Evolutionary conservation across 2,797 vertebrate species (phyloP).

Genomic region (Avahi laniger): DNA sequence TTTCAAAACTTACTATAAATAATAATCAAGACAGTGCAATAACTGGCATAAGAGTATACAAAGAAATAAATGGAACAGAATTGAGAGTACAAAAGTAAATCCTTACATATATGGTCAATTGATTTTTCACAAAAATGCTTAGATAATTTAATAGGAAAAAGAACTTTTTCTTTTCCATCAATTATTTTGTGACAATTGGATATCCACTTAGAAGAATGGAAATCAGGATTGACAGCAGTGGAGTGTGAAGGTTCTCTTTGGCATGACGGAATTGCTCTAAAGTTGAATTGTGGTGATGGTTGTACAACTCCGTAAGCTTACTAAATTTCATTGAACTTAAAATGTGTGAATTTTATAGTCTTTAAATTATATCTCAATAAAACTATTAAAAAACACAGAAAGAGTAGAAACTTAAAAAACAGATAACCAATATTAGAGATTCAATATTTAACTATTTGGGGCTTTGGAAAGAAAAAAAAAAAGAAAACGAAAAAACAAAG

Average conservation of each 20-base stretch:
- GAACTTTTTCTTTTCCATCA: neutral
- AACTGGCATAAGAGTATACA: neutral
- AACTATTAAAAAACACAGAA: neutral
- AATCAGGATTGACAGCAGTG: neutral
- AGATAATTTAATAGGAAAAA: neutral
- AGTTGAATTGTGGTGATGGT: neutral
- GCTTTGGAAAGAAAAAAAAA: neutral
- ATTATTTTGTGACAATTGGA: neutral
- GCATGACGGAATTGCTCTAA: neutral
- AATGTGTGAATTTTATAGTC: neutral
- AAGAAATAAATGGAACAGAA: neutral
- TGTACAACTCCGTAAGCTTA: neutral
- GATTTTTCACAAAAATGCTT: neutral
- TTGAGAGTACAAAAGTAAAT: neutral
- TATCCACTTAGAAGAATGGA: neutral
- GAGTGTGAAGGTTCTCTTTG: neutral
- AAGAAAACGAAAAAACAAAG: neutral
- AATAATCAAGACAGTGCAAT: neutral
- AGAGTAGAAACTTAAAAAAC: neutral
- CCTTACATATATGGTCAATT: neutral
- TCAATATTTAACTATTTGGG: neutral
- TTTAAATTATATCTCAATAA: neutral
- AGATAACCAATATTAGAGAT: neutral
- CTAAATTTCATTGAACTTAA: neutral
- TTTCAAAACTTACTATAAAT: neutral